Base-by-base conservation (phyloP, 2,888 invertebrate genomes). In the Cabera pusaria region DNA sequence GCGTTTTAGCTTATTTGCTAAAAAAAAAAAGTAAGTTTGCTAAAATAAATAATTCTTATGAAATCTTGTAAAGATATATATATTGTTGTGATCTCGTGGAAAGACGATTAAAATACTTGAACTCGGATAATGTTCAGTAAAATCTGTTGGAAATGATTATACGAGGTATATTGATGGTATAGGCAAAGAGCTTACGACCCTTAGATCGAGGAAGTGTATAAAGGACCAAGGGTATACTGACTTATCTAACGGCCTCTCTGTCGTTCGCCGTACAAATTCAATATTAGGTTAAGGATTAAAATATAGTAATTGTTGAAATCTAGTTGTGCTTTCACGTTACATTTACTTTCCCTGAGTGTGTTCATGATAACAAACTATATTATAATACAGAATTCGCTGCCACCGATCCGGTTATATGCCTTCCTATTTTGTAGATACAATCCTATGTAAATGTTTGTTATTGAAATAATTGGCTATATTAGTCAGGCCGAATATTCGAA, bases 151-250 rank as follows among this genome's bases (percentile, higher is more conserved):
- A 24, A 14, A 14, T 2, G 6, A 6, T 22, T 17, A 7, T 28
- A 6, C 2, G 14, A 9, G 8, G 18, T 20, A 14, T 24, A 6
- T 17, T 21, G 8, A 6, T 12, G 19, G 19, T 20, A 14, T 14
- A 24, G 19, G 12, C 24, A 33, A 12, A 19, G 24, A 24, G 33
- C 24, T 33, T 32, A 31, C 16, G 20, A 22, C 32, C 32, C 23
- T 23, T 28, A 23, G 9, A 19, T 9, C 14, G 24, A 14, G 19
- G 26, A 8, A 12, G 19, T 19, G n/a, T 8, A 28, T 28, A 6
- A 26, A 35, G 24, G 23, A 37, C 29, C 37, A 29, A 37, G 29
- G 37, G 29, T 36, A 18, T 29, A 36, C 7, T 25, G 12, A 33
- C 33, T 12, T 33, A 10, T 21, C 6, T 24, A 32, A n/a, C 1